Conservation (phyloP, 37 sponge, comb jelly and placozoan species). For the Amphimedon queenslandica region DNA sequence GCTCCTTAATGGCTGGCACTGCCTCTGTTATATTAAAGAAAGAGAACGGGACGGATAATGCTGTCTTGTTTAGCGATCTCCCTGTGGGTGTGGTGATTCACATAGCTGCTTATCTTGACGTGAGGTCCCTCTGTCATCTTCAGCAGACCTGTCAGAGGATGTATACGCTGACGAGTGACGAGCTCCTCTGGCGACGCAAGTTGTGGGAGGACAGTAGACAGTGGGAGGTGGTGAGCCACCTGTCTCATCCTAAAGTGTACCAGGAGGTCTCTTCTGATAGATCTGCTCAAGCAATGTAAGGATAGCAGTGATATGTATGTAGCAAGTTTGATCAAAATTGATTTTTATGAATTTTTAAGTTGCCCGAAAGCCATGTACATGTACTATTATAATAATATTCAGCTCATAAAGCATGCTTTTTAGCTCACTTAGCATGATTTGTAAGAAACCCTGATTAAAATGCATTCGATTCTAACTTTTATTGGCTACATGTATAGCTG, state of each 20-base stretch:
- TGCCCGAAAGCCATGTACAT: no score
- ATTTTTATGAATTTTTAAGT: no score
- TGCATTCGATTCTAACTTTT: no score
- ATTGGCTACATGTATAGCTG: no score
- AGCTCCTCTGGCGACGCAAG: slow-evolving; percentile 50
- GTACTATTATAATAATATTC: no score
- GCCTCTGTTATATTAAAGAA: slow-evolving; percentile 7
- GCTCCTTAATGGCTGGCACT: slow-evolving; percentile 26
- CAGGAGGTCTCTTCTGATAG: slow-evolving; percentile 24
- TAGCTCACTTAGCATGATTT: no score
- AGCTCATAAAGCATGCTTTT: no score
- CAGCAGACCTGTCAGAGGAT: slow-evolving; percentile 41
- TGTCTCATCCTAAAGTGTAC: slow-evolving; percentile 57
- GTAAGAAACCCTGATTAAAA: no score
- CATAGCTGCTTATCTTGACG: slow-evolving; percentile 51
- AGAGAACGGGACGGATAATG: neutral
- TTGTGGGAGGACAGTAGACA: slow-evolving; percentile 27
- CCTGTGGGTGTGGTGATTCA: slow-evolving; percentile 31
- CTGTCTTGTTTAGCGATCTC: neutral
- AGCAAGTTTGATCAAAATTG: no score
- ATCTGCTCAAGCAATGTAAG: slow-evolving; percentile 49
- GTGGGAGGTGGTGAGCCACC: slow-evolving; percentile 50
- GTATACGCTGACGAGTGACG: slow-evolving; percentile 21
- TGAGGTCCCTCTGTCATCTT: slow-evolving; percentile 33
- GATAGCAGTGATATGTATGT: neutral